Evolutionary conservation across 2,888 invertebrate species (phyloP).

Genomic region (Nebria salina): DNA sequence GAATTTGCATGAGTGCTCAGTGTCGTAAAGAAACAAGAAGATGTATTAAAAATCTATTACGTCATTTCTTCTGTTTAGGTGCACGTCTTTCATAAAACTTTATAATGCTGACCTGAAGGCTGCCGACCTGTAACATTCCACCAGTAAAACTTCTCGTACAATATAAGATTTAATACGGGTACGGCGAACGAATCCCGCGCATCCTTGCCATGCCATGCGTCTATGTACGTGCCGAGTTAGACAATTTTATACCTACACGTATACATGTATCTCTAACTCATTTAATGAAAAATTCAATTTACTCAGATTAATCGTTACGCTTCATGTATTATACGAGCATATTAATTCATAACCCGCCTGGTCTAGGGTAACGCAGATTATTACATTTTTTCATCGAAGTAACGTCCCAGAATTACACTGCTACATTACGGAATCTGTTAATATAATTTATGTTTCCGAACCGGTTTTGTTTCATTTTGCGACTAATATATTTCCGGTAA

Average conservation of each 20-base stretch:
- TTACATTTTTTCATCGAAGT: neutral
- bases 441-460: too few relatives aligned
- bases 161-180: slow-evolving; percentile 11
- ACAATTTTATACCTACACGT: neutral
- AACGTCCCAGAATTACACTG: too few relatives aligned
- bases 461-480: too few relatives aligned
- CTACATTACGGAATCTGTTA: too few relatives aligned
- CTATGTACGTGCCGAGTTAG: neutral
- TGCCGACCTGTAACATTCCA: slow-evolving; percentile 3
- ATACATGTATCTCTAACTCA: neutral
- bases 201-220: neutral
- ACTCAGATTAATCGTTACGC: neutral
- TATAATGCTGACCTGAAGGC: slow-evolving; percentile 37
- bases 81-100: slow-evolving; percentile 39
- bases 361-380: neutral
- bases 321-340: neutral
- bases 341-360: neutral
- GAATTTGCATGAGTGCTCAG: neutral
- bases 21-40: neutral
- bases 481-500: too few relatives aligned
- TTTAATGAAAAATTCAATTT: neutral
- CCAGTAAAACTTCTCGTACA: neutral
- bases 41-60: slow-evolving; percentile 41
- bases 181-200: neutral
- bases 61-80: slow-evolving; percentile 28